Conservation (phyloP, 2,888 invertebrate species). For the Omphaloscelis lunosa region DNA sequence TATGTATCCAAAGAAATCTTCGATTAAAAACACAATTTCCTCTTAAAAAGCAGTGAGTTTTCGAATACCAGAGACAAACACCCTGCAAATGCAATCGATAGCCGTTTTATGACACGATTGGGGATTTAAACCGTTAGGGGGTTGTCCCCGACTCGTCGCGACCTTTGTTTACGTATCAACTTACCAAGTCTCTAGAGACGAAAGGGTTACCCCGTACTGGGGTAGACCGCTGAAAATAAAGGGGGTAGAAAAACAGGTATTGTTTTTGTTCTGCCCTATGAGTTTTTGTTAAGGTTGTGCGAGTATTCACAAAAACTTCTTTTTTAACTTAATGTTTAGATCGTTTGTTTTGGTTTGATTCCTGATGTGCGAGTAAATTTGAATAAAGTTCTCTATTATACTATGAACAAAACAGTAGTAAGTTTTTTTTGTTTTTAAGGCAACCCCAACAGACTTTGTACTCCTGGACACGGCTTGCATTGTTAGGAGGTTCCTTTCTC, state of each 20-base stretch:
- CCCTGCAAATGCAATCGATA: constrained; percentile 37
- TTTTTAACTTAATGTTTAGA: background rate
- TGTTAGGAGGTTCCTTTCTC: no score
- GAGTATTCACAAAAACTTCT: background rate
- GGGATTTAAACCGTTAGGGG: constrained; percentile 42
- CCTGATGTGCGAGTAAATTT: background rate
- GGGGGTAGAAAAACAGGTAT: constrained; percentile 24
- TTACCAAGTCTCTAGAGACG: constrained; percentile 16
- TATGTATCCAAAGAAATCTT: no score
- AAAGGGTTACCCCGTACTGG: constrained; percentile 30
- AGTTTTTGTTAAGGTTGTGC: constrained; percentile 2
- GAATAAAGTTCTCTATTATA: background rate
- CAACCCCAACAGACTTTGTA: background rate
- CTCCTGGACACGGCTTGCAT: no score
- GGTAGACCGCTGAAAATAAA: constrained; percentile 7
- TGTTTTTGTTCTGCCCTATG: constrained; percentile 11
- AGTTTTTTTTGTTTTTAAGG: background rate
- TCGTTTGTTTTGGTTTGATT: background rate
- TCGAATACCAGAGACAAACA: constrained; percentile 29
- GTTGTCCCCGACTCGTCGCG: constrained; percentile 21
- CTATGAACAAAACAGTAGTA: background rate
- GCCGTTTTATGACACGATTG: constrained; percentile 38
- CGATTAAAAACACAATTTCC: no score
- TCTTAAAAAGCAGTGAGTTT: no score
- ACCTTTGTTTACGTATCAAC: constrained; percentile 36